Percentiles rank a stretch among this genome's conserved stretches.
Conservation (phyloP, 2,888 invertebrate genomes). For the Smittia sp. region DNA sequence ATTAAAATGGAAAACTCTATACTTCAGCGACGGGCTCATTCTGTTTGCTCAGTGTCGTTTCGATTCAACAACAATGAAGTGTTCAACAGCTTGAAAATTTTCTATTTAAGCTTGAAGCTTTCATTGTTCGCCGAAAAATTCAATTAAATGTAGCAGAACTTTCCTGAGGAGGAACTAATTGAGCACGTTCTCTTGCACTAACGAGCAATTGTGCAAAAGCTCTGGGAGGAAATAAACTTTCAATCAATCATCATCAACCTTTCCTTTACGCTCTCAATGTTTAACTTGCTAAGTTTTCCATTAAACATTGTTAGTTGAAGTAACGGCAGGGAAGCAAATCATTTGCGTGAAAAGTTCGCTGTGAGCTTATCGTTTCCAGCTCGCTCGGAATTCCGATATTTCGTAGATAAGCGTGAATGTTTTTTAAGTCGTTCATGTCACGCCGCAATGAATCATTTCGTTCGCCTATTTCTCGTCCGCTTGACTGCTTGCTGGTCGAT, state of each 20-base stretch:
- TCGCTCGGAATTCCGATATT: too few relatives aligned
- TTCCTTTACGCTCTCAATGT: not conserved
- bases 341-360: not conserved
- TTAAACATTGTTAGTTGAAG: not conserved
- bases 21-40: too few relatives aligned
- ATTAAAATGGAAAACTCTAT: too few relatives aligned
- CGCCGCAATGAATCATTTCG: not conserved
- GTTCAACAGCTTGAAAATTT: not conserved
- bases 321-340: not conserved
- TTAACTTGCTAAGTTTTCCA: not conserved
- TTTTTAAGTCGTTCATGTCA: not conserved
- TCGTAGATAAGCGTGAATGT: too few relatives aligned
- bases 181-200: constrained; percentile 16
- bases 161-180: constrained; percentile 14
- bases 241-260: constrained; percentile 30
- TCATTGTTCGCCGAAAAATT: not conserved
- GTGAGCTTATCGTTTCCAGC: too few relatives aligned
- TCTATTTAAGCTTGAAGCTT: not conserved
- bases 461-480: not conserved
- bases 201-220: not conserved
- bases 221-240: not conserved
- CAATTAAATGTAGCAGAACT: constrained; percentile 19
- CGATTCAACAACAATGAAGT: too few relatives aligned
- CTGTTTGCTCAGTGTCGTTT: too few relatives aligned
- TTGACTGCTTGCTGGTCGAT: too few relatives aligned